These are phyloP conservation scores for Sebastes miniatus DNA, from an alignment of 2,797 vertebrate species.

Conservation along the genomic window DNA sequence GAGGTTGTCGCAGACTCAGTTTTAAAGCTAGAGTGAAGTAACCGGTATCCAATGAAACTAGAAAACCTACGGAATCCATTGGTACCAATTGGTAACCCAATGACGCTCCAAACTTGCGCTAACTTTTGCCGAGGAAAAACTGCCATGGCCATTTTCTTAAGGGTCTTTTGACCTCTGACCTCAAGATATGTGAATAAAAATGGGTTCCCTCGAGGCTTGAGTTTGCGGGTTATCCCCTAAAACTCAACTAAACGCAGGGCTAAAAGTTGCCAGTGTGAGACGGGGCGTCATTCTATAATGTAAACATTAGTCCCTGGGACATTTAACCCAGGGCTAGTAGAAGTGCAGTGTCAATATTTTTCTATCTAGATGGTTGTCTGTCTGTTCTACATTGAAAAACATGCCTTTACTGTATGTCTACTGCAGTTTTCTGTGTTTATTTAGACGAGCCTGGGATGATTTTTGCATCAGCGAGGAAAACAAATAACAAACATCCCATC, in stretches of 20 bases:
- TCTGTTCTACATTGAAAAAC: not conserved
- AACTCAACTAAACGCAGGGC: rapidly evolving
- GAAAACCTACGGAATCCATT: too few relatives aligned
- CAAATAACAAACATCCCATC: constrained; percentile 24
- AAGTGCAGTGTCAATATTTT: not conserved
- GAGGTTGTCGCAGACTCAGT: too few relatives aligned
- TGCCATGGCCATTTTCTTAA: too few relatives aligned
- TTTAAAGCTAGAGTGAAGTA: too few relatives aligned
- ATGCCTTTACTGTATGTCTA: too few relatives aligned
- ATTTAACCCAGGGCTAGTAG: not conserved
- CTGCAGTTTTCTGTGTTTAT: constrained; percentile 16
- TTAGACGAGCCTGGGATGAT: not conserved
- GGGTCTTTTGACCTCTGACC: too few relatives aligned
- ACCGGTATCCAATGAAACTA: too few relatives aligned
- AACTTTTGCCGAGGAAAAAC: too few relatives aligned
- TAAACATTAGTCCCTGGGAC: not conserved
- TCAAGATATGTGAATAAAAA: too few relatives aligned
- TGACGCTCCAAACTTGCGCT: too few relatives aligned
- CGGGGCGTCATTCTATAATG: not conserved
- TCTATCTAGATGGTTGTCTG: not conserved
- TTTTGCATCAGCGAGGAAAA: not conserved
- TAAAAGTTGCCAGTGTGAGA: not conserved
- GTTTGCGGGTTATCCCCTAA: not conserved
- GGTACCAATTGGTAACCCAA: too few relatives aligned
- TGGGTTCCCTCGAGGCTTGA: not conserved